Percentiles rank a stretch among this genome's conserved stretches.
These are phyloP conservation scores for Chrysolina americana DNA, from an alignment of 2,888 invertebrate genomes.

Conservation along the genomic window DNA sequence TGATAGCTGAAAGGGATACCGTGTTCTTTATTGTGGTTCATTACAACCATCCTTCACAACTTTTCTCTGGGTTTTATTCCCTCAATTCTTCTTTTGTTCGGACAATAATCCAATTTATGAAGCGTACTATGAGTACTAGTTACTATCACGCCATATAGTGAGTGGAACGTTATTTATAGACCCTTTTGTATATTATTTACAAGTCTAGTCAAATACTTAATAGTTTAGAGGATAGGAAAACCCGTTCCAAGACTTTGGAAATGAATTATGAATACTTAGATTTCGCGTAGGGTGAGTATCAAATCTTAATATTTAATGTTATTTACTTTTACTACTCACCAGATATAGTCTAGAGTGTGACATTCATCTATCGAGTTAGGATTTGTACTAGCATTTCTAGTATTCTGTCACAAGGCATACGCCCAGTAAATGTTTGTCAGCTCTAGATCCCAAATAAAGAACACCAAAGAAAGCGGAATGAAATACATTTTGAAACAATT, in stretches of 20 bases:
- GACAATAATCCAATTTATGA: conserved; percentile 36
- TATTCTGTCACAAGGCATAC: too few relatives aligned
- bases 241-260: background rate
- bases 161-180: conserved; percentile 9
- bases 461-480: background rate
- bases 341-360: too few relatives aligned
- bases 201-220: conserved; percentile 8
- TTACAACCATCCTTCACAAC: conserved; percentile 28
- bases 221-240: background rate
- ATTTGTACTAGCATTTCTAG: too few relatives aligned
- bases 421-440: too few relatives aligned
- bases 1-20: background rate
- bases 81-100: conserved; percentile 39
- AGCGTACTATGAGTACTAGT: conserved; percentile 34
- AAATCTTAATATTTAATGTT: too few relatives aligned
- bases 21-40: conserved; percentile 16
- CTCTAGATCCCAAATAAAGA: background rate
- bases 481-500: background rate
- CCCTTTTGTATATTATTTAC: background rate
- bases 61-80: conserved; percentile 31
- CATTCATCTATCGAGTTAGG: too few relatives aligned
- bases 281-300: too few relatives aligned
- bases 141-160: conserved; percentile 41
- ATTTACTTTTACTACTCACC: too few relatives aligned
- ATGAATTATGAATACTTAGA: too few relatives aligned